Base-by-base conservation (phyloP, 2,888 invertebrate genomes). In the Metallyticus violacea region DNA sequence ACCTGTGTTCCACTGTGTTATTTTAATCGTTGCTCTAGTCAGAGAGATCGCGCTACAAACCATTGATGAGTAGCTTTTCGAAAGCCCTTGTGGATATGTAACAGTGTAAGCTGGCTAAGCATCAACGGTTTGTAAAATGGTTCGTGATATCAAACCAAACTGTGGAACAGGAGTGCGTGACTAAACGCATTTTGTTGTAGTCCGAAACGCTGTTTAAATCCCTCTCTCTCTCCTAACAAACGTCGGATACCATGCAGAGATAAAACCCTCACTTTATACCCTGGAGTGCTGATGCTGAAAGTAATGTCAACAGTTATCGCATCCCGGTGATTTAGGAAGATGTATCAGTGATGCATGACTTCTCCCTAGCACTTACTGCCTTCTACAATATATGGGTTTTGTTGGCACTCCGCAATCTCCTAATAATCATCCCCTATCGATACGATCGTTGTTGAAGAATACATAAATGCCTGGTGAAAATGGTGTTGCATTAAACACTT, bases 211-310 rank as follows among this genome's bases (percentile, higher is more conserved):
- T 62, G 40, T 62, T 62, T 62, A 62, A 62, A 62, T 15, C 40
- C 40, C 15, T 62, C 15, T 15, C n/a, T n/a, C 40, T 62, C 40
- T 62, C 22, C 40, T 62, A 62, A 62, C 40, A 62, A 62, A 62
- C 40, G 40, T 22, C 40, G 40, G 30, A 29, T 80, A 29, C 25
- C n/a, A 29, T 80, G 26, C 80, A 62, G 3, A 30, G 81, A 81
- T 81, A 81, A 81, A 81, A 81, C 40, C 81, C n/a, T 30, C 81
- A 30, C 30, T 30, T 81, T 81, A 81, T n/a, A 81, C 81, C 40
- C 40, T 9, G 40, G 40, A 40, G 40, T 40, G n/a, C n/a, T n/a
- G n/a, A n/a, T n/a, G n/a, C n/a, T n/a, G 40, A 40, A 40, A 40
- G 40, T 40, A 15, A 2, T 15, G 40, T 40, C 40, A 40, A 40